Evolutionary conservation across 2,113 vertebrate genomes (phyloP).

Genomic region (Paracanthobrama guichenoti): DNA sequence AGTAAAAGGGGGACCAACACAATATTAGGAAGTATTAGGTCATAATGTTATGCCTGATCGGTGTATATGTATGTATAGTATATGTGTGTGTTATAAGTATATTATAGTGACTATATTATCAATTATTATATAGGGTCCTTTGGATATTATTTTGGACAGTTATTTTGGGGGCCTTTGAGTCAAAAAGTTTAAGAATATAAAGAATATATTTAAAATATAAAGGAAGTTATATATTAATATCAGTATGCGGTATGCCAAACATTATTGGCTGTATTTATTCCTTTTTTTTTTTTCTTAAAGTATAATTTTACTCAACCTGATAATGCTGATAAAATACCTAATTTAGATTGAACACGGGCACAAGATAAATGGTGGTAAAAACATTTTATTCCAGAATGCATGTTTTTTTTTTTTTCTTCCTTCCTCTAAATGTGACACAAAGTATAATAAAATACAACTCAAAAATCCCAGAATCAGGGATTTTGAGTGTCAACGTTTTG

Average conservation of each 20-base stretch:
- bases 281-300: background rate
- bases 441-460: conserved; percentile 5
- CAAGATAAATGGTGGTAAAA: conserved; percentile 7
- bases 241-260: background rate
- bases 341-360: background rate
- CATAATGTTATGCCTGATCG: no score
- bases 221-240: background rate
- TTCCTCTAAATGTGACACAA: conserved; percentile 1
- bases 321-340: background rate
- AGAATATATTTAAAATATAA: no score
- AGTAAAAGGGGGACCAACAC: no score
- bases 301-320: background rate
- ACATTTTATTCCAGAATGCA: conserved; percentile 19
- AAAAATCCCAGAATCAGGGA: conserved; percentile 28
- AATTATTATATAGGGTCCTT: background rate
- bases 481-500: background rate
- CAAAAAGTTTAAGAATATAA: background rate
- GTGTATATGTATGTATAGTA: no score
- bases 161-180: background rate
- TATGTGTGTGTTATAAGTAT: no score
- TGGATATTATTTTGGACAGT: background rate
- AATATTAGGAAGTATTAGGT: no score
- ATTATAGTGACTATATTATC: no score
- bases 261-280: background rate
- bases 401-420: background rate